Conservation (phyloP, 2,113 vertebrate genomes). For the Romanogobio albipinnatus region DNA sequence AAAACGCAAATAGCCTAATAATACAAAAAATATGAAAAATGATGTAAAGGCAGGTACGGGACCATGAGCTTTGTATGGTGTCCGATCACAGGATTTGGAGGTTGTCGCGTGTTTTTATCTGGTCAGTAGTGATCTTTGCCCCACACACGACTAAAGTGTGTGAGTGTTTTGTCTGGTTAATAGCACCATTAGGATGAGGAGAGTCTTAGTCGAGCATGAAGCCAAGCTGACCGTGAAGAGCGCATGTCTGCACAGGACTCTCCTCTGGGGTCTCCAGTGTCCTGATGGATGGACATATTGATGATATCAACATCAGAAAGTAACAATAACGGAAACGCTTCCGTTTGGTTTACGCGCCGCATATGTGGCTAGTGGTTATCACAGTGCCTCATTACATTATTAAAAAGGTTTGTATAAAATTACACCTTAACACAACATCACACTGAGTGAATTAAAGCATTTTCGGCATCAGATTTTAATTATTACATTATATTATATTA, state of each 20-base stretch:
- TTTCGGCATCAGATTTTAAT: not conserved
- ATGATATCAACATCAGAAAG: slow-evolving; percentile 15
- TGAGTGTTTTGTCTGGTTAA: slow-evolving; percentile 57
- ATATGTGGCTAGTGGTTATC: not conserved
- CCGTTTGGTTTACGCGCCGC: not conserved
- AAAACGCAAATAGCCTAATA: not conserved
- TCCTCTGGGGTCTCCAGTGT: slow-evolving; percentile 11
- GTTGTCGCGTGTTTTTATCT: slow-evolving; percentile 7
- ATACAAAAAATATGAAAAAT: not conserved
- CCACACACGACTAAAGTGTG: slow-evolving; percentile 28
- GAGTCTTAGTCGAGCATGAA: slow-evolving; percentile 55
- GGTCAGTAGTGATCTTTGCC: slow-evolving; percentile 21
- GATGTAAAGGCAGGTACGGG: not conserved
- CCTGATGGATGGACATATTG: slow-evolving; percentile 28
- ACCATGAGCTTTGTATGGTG: slow-evolving; percentile 5
- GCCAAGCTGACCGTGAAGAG: slow-evolving; percentile 52
- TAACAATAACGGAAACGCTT: slow-evolving; percentile 14
- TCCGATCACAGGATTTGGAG: not conserved
- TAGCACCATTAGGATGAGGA: slow-evolving; percentile 68
- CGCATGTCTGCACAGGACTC: slow-evolving; percentile 56
- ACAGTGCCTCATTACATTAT: not conserved
- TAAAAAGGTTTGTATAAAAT: not conserved
- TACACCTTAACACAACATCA: too few relatives aligned
- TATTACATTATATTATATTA: slow-evolving; percentile 11
- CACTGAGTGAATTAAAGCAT: not conserved